Conservation (phyloP, 2,888 invertebrate species). For the Reticulitermes lucifugus region DNA sequence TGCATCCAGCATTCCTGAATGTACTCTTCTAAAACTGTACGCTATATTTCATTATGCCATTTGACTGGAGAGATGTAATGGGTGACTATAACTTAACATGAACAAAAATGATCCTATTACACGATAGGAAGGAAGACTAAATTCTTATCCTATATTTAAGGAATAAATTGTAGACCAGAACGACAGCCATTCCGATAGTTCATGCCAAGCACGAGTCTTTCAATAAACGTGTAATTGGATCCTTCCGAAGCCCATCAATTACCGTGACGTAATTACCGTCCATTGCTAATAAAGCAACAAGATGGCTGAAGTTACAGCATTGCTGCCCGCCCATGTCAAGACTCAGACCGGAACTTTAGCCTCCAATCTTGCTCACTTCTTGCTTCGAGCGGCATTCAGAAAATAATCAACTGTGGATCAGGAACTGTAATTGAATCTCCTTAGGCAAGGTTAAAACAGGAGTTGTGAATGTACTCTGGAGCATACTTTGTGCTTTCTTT, state of each 20-base stretch:
- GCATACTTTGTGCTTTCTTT: too few species aligned
- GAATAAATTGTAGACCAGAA: neutral
- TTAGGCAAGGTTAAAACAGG: too few species aligned
- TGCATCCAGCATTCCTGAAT: neutral
- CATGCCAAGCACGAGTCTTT: neutral
- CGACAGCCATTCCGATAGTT: too few species aligned
- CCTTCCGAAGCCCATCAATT: constrained; percentile 1
- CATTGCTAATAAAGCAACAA: neutral
- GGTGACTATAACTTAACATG: neutral
- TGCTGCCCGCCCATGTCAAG: too few species aligned
- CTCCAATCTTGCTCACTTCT: too few species aligned
- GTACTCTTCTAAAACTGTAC: neutral
- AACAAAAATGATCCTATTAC: neutral
- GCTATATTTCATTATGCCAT: neutral
- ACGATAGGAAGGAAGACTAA: neutral
- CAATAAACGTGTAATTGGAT: constrained; percentile 17
- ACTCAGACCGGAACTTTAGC: too few species aligned
- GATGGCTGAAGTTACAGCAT: too few species aligned
- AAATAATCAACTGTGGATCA: too few species aligned
- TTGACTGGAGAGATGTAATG: neutral
- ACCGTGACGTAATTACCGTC: neutral
- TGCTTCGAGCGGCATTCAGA: too few species aligned
- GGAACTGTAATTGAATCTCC: too few species aligned
- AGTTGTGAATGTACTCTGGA: too few species aligned
- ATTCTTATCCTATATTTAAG: neutral